Conservation (phyloP, 2,888 invertebrate species). For the Drosophila barbarae region DNA sequence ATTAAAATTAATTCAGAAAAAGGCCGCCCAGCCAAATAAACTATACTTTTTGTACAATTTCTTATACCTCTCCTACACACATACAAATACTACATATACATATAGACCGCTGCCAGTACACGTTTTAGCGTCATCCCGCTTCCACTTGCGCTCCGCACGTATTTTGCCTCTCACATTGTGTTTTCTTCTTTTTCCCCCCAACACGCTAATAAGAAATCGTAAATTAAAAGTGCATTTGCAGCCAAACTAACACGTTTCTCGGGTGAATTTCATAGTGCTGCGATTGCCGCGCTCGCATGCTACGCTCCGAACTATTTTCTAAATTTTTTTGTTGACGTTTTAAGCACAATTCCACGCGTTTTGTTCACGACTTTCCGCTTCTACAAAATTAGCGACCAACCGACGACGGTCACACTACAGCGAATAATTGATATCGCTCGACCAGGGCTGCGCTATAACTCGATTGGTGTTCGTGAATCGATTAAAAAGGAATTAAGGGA, state of each 20-base stretch:
- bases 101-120: constrained; percentile 63
- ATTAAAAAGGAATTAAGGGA: background rate
- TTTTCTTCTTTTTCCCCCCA: constrained; percentile 59
- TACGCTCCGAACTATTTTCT: constrained; percentile 41
- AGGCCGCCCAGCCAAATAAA: constrained; percentile 27
- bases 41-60: constrained; percentile 54
- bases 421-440: constrained; percentile 12
- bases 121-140: constrained; percentile 65
- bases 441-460: background rate
- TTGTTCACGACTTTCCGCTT: constrained; percentile 52
- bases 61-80: constrained; percentile 53
- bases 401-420: constrained; percentile 17
- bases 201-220: constrained; percentile 70
- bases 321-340: constrained; percentile 57
- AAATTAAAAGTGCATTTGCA: constrained; percentile 53
- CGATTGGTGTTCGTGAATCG: background rate
- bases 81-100: constrained; percentile 49
- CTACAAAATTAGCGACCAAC: constrained; percentile 31
- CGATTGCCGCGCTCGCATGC: constrained; percentile 45
- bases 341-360: constrained; percentile 67
- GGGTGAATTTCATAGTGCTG: constrained; percentile 51
- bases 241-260: constrained; percentile 57
- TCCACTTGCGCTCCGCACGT: constrained; percentile 50
- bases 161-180: constrained; percentile 65
- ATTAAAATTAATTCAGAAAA: constrained; percentile 23